Base-by-base conservation (phyloP, 2,113 vertebrate genomes). In the Microtus richardsoni region DNA sequence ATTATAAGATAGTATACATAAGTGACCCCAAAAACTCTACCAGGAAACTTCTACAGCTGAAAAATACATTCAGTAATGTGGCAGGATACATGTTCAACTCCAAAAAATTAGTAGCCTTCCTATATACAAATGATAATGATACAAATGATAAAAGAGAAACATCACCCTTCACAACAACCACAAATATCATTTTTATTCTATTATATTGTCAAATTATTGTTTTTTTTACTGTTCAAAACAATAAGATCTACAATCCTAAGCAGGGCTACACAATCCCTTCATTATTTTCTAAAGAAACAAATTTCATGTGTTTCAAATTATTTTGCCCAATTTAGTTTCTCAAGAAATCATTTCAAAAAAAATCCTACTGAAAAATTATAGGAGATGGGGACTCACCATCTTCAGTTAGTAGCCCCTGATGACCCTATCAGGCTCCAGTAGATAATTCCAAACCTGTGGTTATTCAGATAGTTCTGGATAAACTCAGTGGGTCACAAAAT, bases 211-310 rank as follows among this genome's bases (percentile, higher is more conserved):
- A 93, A 70, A 58, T 58, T 77, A 39, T 41, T 71, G 22, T 17
- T 19, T 1, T 1, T 94, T 91, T 73, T 66, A 44, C 58, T 68
- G 24, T 80, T 82, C 2, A 89, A 91, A 91, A 47, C n/a, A 60
- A 30, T 52, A 17, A 91, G 84, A n/a, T 7, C 3, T 86, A 80
- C 17, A 30, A 39, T 70, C 41, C 7, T 47, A 92, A 52, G 7
- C 7, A 70, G 1, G 11, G 49, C 41, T 78, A 54, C 22, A 74
- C 71, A 78, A 74, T 4, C 26, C 74, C 47, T 82, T 78, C 9
- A 54, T 60, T 79, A 91, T 79, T 91, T 95, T 85, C 19, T 82
- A 21, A 58, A 52, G 88, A 94, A 62, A 62, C 24, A n/a, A 62
- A 68, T 5, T 5, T 28, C 36, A 75, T 5, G 10, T 90, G 8